These are phyloP conservation scores for Corvus moneduloides DNA, from an alignment of 2,113 vertebrate species.

Conservation along the genomic window DNA sequence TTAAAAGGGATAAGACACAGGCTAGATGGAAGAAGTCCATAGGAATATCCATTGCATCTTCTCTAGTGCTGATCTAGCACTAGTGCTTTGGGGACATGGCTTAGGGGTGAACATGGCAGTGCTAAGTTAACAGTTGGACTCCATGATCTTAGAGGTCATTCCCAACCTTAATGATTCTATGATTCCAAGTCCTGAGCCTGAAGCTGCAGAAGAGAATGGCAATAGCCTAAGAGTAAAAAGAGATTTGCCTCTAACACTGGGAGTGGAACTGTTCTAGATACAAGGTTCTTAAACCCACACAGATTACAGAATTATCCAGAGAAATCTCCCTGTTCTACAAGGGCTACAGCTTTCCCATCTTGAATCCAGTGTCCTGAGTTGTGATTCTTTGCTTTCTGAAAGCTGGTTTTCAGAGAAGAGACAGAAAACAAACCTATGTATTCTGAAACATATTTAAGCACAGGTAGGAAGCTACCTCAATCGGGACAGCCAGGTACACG, in stretches of 20 bases:
- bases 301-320: background rate
- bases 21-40: background rate
- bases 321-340: background rate
- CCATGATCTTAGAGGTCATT: background rate
- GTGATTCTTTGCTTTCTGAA: background rate
- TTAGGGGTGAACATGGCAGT: background rate
- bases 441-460: background rate
- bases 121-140: background rate
- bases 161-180: background rate
- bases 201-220: background rate
- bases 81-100: background rate
- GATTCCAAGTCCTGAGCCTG: background rate
- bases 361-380: background rate
- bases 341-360: background rate
- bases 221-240: background rate
- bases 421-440: background rate
- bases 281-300: background rate
- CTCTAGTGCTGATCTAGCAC: background rate
- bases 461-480: background rate
- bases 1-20: background rate
- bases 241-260: background rate
- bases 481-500: fast-evolving
- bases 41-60: background rate
- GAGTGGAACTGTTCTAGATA: background rate
- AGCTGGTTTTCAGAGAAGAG: background rate